phyloP scores from a whole-genome alignment of 2,888 invertebrate genomes.

The Leptothorax acervorum region DNA sequence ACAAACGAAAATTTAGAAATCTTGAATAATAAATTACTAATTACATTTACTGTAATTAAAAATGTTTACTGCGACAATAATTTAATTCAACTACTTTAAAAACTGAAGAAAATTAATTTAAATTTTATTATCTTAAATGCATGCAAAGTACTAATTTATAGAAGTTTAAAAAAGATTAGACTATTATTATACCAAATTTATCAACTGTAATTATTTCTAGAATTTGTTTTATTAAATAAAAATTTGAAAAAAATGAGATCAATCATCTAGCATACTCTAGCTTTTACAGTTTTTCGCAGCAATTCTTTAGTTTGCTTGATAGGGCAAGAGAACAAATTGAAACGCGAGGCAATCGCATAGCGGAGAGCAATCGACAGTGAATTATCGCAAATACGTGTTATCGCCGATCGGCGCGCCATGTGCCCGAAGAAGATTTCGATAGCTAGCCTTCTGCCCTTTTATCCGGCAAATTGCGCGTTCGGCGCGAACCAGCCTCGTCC shows the following conservation, averaged over 20 bases:
- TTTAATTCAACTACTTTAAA: not conserved
- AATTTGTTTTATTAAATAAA: not conserved
- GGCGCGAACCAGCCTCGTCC: constrained; percentile 19
- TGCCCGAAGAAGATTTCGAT: constrained; percentile 38
- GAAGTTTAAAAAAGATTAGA: not conserved
- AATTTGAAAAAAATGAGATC: not conserved
- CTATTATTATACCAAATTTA: not conserved
- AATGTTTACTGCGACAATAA: not conserved
- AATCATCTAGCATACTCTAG: not conserved
- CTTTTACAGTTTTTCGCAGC: not conserved
- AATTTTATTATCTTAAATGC: not conserved
- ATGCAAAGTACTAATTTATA: not conserved
- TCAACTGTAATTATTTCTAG: not conserved
- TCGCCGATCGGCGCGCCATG: constrained; percentile 44
- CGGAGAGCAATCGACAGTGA: constrained; percentile 36
- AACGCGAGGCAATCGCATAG: constrained; percentile 35
- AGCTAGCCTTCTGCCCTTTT: constrained; percentile 39
- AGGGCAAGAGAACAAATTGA: constrained; percentile 21
- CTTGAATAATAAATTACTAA: not conserved
- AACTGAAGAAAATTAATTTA: not conserved
- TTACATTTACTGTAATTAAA: not conserved
- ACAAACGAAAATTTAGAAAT: not conserved
- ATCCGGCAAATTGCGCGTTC: constrained; percentile 46
- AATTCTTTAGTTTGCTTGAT: not conserved
- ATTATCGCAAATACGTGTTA: constrained; percentile 59